A percentile compares a stretch with the other conserved stretches of the same genome.
Evolutionary conservation across 2,113 vertebrate genomes (phyloP).

Genomic region (Xyliphius kryptos): DNA sequence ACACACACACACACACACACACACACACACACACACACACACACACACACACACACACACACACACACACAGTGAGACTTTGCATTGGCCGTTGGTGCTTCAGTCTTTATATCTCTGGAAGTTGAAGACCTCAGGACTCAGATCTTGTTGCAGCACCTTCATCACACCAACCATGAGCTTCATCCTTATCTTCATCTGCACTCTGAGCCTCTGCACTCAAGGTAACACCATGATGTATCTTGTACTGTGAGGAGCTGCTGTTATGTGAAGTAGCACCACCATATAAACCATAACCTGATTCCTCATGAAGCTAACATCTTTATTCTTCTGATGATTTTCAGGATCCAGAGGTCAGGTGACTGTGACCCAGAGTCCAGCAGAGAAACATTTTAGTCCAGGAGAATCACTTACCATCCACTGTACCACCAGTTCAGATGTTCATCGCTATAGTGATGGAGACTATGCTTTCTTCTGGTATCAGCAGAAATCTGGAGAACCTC

Average conservation of each 20-base stretch:
- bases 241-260: neutral
- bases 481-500: conserved; percentile 47
- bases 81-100: neutral
- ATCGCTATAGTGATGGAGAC: neutral
- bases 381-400: conserved; percentile 15
- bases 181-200: conserved; percentile 9
- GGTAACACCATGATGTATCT: neutral
- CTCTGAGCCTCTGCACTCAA: conserved; percentile 5
- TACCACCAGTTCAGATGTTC: conserved; percentile 23
- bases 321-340: conserved; percentile 26
- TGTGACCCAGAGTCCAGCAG: conserved; percentile 49
- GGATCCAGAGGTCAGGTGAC: conserved; percentile 46
- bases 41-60: conserved; percentile 8
- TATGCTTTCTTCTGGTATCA: conserved; percentile 41
- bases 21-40: conserved; percentile 12
- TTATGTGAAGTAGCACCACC: too few relatives aligned
- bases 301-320: neutral
- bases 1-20: conserved; percentile 7
- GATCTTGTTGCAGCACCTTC: neutral
- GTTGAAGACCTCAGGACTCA: neutral
- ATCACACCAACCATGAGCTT: conserved; percentile 6
- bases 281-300: too few relatives aligned
- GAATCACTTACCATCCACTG: conserved; percentile 40
- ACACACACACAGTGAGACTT: neutral
- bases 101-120: conserved; percentile 4